Base-by-base conservation (phyloP, 2,797 vertebrate genomes). In the Fundulus diaphanus region DNA sequence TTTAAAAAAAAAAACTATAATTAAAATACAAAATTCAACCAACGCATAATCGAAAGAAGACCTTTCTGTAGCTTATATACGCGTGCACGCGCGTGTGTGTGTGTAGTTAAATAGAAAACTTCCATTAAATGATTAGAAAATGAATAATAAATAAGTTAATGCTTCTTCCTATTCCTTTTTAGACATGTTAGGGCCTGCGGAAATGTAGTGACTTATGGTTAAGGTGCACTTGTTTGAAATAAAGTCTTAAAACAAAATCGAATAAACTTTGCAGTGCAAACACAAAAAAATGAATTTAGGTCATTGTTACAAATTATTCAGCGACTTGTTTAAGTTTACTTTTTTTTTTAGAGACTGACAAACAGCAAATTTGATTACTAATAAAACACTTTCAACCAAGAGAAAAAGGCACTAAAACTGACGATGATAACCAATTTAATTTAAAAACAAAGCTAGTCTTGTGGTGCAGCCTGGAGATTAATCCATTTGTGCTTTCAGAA, bases 1-100 rank as follows among this genome's bases (percentile, higher is more conserved):
- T 8, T 29, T 56, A 27, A 54, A n/a, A 13, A 29, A n/a, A n/a
- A 54, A 16, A 1, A 29, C 42, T 42, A 9, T 9, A 42, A 42
- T 42, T 42, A 8, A 8, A 5, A 8, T n/a, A n/a, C n/a, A n/a
- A n/a, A n/a, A n/a, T n/a, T n/a, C n/a, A n/a, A n/a, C n/a, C 42
- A 42, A 42, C 4, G 7, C 11, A 42, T 5, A 9, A 42, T 7
- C 42, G 12, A 9, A 42, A 42, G 42, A 42, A 9, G 12, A 42
- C 42, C 42, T 42, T n/a, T n/a, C n/a, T n/a, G n/a, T 42, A 42
- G 42, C 42, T 42, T 72, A 59, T 80, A 67, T 73, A 68, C 67
- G 63, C 56, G 72, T 67, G n/a, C 44, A 15, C 71, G n/a, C 72
- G 61, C 78, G 68, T 76, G 72, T 70, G 68, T 29, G 76, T 48